phyloP scores from a whole-genome alignment of 2,888 invertebrate species.

The Anthophora plumipes region DNA sequence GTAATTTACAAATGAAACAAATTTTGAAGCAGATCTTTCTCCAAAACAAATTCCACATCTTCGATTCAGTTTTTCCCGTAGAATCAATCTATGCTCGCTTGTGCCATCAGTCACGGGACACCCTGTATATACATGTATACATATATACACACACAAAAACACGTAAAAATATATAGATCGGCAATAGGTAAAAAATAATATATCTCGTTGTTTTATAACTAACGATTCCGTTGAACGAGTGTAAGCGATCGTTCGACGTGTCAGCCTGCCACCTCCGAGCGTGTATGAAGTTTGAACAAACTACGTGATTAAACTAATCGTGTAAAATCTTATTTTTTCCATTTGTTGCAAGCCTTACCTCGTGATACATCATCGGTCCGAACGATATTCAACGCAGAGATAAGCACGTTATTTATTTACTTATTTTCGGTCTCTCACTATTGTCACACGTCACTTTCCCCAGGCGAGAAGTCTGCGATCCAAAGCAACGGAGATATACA shows the following conservation, averaged over 20 bases:
- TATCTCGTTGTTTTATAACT: background rate
- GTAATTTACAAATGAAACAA: no score
- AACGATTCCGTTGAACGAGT: conserved; percentile 40
- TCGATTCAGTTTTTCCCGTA: no score
- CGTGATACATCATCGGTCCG: conserved; percentile 53
- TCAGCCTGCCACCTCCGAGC: conserved; percentile 33
- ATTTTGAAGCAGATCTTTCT: no score
- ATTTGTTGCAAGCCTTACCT: conserved; percentile 57
- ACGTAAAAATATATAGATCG: conserved; percentile 10
- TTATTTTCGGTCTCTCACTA: no score
- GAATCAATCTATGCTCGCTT: no score
- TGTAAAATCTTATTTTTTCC: conserved; percentile 49
- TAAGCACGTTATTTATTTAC: conserved; percentile 29
- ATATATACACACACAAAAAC: no score
- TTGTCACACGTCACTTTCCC: conserved; percentile 59
- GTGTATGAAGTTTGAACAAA: conserved; percentile 39
- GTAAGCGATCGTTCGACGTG: conserved; percentile 33
- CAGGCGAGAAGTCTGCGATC: conserved; percentile 37
- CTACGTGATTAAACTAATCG: conserved; percentile 47
- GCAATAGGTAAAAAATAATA: background rate
- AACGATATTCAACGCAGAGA: conserved; percentile 40
- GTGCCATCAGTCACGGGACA: background rate
- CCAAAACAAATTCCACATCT: no score
- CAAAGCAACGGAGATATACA: conserved; percentile 26
- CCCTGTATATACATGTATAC: background rate